Percentiles rank a stretch among this genome's conserved stretches.
Evolutionary conservation across 2,888 invertebrate genomes (phyloP).

Genomic region (Ptychoptera albimana): DNA sequence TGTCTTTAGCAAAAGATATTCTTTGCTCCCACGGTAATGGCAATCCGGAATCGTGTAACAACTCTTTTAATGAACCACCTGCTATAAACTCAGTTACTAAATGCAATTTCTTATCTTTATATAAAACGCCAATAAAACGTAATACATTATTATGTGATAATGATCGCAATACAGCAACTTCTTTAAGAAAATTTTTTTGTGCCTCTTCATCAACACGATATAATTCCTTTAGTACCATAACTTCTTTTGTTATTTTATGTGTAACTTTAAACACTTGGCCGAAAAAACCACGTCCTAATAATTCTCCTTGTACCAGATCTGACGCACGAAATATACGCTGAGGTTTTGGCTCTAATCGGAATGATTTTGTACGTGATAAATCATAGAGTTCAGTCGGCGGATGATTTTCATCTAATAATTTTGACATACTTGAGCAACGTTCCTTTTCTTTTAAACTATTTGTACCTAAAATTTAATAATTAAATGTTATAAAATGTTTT

Average conservation of each 20-base stretch:
- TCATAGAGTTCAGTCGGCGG: constrained; percentile 38
- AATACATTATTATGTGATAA: constrained; percentile 81
- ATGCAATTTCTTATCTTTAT: constrained; percentile 81
- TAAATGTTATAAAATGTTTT: not conserved
- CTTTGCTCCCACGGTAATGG: constrained; percentile 65
- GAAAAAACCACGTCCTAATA: constrained; percentile 86
- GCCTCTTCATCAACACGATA: constrained; percentile 89
- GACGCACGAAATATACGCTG: constrained; percentile 78
- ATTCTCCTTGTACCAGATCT: constrained; percentile 75
- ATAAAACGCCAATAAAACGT: constrained; percentile 81
- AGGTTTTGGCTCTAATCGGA: constrained; percentile 43
- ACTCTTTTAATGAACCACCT: constrained; percentile 75
- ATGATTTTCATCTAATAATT: constrained; percentile 56
- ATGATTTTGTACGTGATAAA: constrained; percentile 74
- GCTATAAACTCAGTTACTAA: constrained; percentile 86
- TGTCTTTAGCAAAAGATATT: constrained; percentile 76
- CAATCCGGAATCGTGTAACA: constrained; percentile 57
- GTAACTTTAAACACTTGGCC: constrained; percentile 87
- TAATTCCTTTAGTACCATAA: constrained; percentile 90
- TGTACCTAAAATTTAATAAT: constrained; percentile 14
- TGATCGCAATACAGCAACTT: constrained; percentile 83
- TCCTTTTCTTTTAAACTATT: constrained; percentile 50
- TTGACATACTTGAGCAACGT: constrained; percentile 72
- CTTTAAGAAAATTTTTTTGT: constrained; percentile 85
- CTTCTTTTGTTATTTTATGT: constrained; percentile 76